Base-by-base conservation (phyloP, 2,113 vertebrate genomes). In the Alosa alosa region DNA sequence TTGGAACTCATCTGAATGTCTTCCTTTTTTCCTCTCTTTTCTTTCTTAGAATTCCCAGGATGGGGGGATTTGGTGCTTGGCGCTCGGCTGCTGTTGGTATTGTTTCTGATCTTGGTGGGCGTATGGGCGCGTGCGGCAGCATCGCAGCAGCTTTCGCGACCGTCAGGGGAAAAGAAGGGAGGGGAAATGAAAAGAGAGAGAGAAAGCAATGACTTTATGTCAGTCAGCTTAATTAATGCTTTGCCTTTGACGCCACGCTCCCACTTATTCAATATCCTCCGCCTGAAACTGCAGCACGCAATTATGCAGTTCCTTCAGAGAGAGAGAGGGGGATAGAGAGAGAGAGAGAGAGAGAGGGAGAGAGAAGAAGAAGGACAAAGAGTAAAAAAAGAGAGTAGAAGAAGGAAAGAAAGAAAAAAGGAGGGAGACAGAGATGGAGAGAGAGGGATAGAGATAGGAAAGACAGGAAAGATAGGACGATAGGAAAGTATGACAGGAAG, bases 231-330 rank as follows among this genome's bases (percentile, higher is more conserved):
- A 50, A 36, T 49, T 52, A 75, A 36, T 68, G 31, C n/a, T 55
- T 82, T 47, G 11, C 39, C 47, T 25, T 44, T 44, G 1, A 44
- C 41, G 41, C 41, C 41, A 22, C 25, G 50, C 6, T 41, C 52
- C 0, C 6, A 83, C 82, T 87, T 10, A 90, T 82, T 87, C 85
- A 36, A 81, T 72, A 85, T 39, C 55, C 46, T 31, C 0, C 44
- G 84, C n/a, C 83, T 83, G 82, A 13, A 64, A 44, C 84, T 86
- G 85, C 87, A 85, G 46, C 81, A 0, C 82, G 85, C 83, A 86
- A 86, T 88, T 87, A 86, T 7, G 84, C 64, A 72, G 82, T 52
- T 83, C 83, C 83, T 89, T 84, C 7, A 82, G 89, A 84, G 81
- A 72, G 9, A 64, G 84, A 88, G 22, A n/a, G 64, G 36, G 64